phyloP scores from a whole-genome alignment of 2,888 invertebrate genomes.

The Synergus japonicus region DNA sequence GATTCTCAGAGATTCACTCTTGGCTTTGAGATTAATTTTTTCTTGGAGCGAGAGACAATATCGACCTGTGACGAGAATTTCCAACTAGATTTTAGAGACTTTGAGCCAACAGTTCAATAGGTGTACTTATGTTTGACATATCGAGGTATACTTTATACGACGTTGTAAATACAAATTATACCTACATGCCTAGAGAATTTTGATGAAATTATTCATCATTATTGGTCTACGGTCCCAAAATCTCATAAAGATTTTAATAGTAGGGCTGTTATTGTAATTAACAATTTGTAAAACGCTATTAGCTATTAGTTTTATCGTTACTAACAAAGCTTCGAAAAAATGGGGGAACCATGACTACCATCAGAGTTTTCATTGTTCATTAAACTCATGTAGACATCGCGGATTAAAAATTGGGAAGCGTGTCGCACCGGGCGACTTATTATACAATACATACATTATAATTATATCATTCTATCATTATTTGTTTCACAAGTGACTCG shows the following conservation, averaged over 20 bases:
- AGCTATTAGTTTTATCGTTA: constrained; percentile 60
- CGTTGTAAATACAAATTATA: constrained; percentile 54
- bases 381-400: constrained; percentile 51
- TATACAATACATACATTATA: not conserved
- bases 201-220: constrained; percentile 9
- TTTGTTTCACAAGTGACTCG: constrained; percentile 34
- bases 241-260: constrained; percentile 55
- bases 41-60: constrained; percentile 42
- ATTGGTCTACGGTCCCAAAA: constrained; percentile 33
- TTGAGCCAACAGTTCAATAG: constrained; percentile 63
- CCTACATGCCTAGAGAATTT: constrained; percentile 42
- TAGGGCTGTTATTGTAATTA: constrained; percentile 63
- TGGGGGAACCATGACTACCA: constrained; percentile 70
- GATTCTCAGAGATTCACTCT: not conserved
- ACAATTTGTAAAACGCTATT: constrained; percentile 54
- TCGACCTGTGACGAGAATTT: constrained; percentile 20
- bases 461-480: constrained; percentile 42
- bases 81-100: constrained; percentile 21
- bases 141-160: constrained; percentile 62
- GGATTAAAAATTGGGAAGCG: constrained; percentile 42
- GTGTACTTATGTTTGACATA: constrained; percentile 69
- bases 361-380: constrained; percentile 49
- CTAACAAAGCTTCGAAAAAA: constrained; percentile 57
- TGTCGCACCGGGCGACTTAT: not conserved
- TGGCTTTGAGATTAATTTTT: constrained; percentile 45